A percentile compares a stretch with the other conserved stretches of the same genome.
These are phyloP conservation scores for Ataeniobius toweri DNA, from an alignment of 2,797 vertebrate genomes.

Conservation along the genomic window DNA sequence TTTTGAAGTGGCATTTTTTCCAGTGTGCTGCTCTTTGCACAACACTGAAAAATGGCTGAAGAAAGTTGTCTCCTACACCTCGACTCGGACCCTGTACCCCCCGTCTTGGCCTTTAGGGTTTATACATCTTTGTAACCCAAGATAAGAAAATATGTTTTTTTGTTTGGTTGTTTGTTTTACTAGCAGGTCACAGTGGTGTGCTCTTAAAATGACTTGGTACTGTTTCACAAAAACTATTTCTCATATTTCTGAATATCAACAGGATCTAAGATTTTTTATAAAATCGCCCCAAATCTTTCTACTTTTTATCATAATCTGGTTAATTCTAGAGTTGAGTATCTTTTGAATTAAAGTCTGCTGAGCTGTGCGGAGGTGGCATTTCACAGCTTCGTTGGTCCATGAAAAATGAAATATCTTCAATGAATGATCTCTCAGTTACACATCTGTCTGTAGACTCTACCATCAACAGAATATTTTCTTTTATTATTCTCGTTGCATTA, in stretches of 20 bases:
- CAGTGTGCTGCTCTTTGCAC: constrained; percentile 57
- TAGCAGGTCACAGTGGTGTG: neutral
- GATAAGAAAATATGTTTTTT: neutral
- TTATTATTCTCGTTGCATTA: constrained; percentile 3
- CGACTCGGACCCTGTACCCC: constrained; percentile 32
- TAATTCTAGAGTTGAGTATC: neutral
- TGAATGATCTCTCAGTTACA: constrained; percentile 21
- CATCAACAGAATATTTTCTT: neutral
- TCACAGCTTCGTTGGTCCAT: constrained; percentile 29
- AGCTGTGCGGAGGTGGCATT: neutral
- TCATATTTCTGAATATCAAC: neutral
- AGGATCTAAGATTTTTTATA: neutral
- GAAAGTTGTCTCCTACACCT: constrained; percentile 54
- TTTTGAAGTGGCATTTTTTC: no score
- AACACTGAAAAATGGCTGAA: constrained; percentile 57
- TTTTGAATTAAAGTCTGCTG: neutral
- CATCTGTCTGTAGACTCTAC: neutral
- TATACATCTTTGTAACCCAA: neutral
- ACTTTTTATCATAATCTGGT: neutral
- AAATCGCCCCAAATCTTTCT: neutral
- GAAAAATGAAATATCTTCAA: constrained; percentile 54
- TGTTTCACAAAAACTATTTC: neutral
- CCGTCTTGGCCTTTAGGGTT: constrained; percentile 6
- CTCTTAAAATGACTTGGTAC: neutral
- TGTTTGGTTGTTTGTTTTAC: neutral